Evolutionary conservation across 2,888 invertebrate genomes (phyloP).

Genomic region (Vanessa cardui): DNA sequence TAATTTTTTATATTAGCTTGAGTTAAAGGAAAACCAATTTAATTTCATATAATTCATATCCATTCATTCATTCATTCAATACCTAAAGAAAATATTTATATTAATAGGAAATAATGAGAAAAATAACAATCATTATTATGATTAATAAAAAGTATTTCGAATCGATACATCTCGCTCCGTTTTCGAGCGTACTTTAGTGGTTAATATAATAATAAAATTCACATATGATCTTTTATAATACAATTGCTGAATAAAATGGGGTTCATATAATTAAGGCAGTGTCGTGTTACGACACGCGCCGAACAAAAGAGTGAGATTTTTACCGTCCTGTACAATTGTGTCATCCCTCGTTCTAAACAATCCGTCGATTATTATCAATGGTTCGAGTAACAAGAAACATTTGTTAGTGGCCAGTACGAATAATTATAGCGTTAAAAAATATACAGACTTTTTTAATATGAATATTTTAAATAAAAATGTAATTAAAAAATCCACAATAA

Average conservation of each 20-base stretch:
- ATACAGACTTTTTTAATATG: too few relatives aligned
- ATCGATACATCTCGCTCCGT: too few relatives aligned
- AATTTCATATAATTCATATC: too few relatives aligned
- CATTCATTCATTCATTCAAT: too few relatives aligned
- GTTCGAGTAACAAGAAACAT: slow-evolving; percentile 35
- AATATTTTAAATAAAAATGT: too few relatives aligned
- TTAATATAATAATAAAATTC: slow-evolving; percentile 11
- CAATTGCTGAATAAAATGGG: slow-evolving; percentile 57
- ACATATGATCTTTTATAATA: slow-evolving; percentile 24
- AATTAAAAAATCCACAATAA: too few relatives aligned
- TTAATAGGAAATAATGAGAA: too few relatives aligned
- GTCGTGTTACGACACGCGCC: slow-evolving; percentile 71
- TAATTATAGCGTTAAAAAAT: slow-evolving; percentile 11
- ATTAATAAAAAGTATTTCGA: too few relatives aligned
- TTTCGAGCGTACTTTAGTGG: background rate
- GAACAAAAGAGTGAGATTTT: slow-evolving; percentile 59
- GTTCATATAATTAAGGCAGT: slow-evolving; percentile 55
- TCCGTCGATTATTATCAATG: slow-evolving; percentile 65
- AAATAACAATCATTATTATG: too few relatives aligned
- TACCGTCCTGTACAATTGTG: slow-evolving; percentile 60
- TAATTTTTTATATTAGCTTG: too few relatives aligned
- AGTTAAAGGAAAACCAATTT: too few relatives aligned
- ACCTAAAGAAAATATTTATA: too few relatives aligned
- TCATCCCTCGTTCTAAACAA: slow-evolving; percentile 58
- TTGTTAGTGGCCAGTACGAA: slow-evolving; percentile 21